Evolutionary conservation across 2,113 vertebrate genomes (phyloP).

Genomic region (Leptocoma aspasia): DNA sequence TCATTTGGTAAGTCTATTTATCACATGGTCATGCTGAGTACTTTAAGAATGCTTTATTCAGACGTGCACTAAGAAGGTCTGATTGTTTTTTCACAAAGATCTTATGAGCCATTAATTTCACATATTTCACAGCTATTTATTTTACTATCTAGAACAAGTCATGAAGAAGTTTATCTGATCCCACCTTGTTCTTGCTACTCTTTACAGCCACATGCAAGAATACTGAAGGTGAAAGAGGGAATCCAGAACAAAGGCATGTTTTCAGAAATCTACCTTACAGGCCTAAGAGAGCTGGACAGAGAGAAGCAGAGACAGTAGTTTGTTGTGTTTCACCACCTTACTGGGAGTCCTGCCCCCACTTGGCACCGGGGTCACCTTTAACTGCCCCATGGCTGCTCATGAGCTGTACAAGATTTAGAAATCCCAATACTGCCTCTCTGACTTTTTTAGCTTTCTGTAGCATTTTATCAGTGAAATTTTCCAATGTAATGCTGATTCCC

Average conservation of each 20-base stretch:
- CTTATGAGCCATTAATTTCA: background rate
- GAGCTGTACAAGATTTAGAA: background rate
- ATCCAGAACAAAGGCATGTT: background rate
- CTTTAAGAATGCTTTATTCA: background rate
- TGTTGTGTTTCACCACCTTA: background rate
- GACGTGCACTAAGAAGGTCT: background rate
- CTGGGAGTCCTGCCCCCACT: background rate
- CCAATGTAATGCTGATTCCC: background rate
- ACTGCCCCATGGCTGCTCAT: background rate
- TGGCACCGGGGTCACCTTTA: background rate
- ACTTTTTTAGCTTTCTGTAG: background rate
- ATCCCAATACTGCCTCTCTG: background rate
- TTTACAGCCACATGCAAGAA: background rate
- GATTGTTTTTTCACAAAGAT: background rate
- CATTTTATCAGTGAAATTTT: background rate
- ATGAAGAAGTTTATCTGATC: background rate
- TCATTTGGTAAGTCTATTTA: background rate
- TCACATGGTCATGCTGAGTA: background rate
- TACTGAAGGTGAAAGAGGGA: background rate
- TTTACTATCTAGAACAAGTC: background rate
- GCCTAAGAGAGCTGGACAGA: background rate
- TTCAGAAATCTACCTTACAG: background rate
- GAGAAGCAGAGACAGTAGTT: background rate
- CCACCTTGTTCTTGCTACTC: background rate
- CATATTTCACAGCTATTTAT: background rate